phyloP scores from a whole-genome alignment of 2,113 vertebrate species.

The Lamprotornis superbus region DNA sequence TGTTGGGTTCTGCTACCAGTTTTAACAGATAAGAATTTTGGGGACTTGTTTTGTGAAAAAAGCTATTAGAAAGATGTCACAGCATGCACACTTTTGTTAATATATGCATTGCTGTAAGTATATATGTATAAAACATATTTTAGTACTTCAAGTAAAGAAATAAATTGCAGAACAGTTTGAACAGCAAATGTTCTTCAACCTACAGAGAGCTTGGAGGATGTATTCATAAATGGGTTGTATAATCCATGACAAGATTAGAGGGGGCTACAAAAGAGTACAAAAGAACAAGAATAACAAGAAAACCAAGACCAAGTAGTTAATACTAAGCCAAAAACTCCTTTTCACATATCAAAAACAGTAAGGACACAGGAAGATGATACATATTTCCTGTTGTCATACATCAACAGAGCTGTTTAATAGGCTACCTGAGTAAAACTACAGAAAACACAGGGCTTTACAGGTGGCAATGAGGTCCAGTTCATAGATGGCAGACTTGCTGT shows the following conservation, averaged over 20 bases:
- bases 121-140: not conserved
- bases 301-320: not conserved
- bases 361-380: not conserved
- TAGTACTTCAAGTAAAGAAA: not conserved
- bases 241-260: not conserved
- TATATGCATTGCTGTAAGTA: not conserved
- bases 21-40: not conserved
- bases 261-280: not conserved
- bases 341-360: not conserved
- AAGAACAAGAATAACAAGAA: not conserved
- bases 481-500: not conserved
- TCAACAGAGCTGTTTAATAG: not conserved
- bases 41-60: not conserved
- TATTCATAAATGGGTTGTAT: not conserved
- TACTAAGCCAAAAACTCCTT: not conserved
- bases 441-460: not conserved
- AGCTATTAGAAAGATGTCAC: not conserved
- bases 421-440: not conserved
- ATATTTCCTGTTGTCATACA: not conserved
- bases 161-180: not conserved
- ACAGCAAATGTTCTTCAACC: constrained; percentile 12
- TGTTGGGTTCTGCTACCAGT: not conserved
- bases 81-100: not conserved
- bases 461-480: not conserved
- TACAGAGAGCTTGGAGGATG: not conserved